phyloP scores from a whole-genome alignment of 2,113 vertebrate genomes.

The Dicrurus megarhynchus region DNA sequence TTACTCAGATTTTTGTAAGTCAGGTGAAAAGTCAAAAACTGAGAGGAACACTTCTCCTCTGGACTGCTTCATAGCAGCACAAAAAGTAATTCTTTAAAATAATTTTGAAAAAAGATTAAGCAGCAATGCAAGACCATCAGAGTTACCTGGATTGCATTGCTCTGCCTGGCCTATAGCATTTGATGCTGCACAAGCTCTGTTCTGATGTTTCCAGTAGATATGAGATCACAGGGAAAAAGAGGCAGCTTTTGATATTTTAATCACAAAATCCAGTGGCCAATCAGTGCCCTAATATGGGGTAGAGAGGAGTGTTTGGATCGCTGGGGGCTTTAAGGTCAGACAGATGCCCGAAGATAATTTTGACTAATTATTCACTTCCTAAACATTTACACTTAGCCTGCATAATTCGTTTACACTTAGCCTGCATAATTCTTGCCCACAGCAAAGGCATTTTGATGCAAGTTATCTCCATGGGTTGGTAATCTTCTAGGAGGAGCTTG shows the following conservation, averaged over 20 bases:
- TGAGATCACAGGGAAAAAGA: background rate
- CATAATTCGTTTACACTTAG: background rate
- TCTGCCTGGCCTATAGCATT: background rate
- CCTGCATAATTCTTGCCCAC: background rate
- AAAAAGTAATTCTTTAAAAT: background rate
- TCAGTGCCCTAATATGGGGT: background rate
- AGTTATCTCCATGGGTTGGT: background rate
- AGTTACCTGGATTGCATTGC: background rate
- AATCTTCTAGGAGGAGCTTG: background rate
- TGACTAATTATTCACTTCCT: background rate
- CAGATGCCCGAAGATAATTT: background rate
- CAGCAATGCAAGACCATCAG: background rate
- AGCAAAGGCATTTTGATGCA: background rate
- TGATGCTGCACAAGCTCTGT: background rate
- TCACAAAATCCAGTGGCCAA: background rate
- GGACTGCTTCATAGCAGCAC: background rate
- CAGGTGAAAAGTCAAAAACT: background rate
- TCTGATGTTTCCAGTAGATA: background rate
- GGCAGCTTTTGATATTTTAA: background rate
- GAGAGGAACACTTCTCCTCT: background rate
- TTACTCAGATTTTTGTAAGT: background rate
- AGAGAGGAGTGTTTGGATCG: background rate
- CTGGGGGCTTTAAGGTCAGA: background rate
- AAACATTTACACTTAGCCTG: background rate
- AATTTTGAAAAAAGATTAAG: background rate